Conservation (phyloP, 2,888 invertebrate species). For the Harmothoe impar region DNA sequence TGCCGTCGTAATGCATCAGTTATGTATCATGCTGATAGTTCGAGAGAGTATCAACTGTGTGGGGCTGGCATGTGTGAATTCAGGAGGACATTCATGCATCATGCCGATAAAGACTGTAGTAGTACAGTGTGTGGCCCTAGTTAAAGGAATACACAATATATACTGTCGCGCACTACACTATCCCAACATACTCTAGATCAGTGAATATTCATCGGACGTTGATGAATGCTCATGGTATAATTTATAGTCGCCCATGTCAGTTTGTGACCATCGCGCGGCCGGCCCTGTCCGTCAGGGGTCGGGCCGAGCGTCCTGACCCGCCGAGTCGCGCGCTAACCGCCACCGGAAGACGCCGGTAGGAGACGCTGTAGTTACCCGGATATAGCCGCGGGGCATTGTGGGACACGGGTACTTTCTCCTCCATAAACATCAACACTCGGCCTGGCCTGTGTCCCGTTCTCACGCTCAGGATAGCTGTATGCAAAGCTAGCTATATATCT, state of each 20-base stretch:
- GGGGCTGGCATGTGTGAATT: no score
- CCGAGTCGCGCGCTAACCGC: slow-evolving; percentile 29
- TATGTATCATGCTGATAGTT: no score
- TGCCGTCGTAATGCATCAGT: no score
- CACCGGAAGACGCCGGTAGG: slow-evolving; percentile 17
- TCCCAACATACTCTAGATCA: neutral
- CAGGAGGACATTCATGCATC: no score
- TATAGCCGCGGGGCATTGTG: neutral
- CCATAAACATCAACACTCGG: neutral
- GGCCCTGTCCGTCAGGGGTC: neutral
- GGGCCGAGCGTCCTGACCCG: neutral
- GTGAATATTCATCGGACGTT: slow-evolving; percentile 37
- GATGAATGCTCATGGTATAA: slow-evolving; percentile 33
- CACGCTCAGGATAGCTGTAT: neutral
- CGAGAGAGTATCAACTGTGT: no score
- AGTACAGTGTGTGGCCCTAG: no score
- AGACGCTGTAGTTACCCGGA: slow-evolving; percentile 14
- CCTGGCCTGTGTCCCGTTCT: neutral
- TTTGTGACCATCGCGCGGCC: slow-evolving; percentile 4
- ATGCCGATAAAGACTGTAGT: no score
- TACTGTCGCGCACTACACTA: no score
- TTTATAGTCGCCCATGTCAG: slow-evolving; percentile 28
- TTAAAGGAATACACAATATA: no score
- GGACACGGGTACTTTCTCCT: slow-evolving; percentile 30
- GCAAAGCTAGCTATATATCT: neutral